phyloP scores from a whole-genome alignment of 2,113 vertebrate species.

The Alligator sinensis region DNA sequence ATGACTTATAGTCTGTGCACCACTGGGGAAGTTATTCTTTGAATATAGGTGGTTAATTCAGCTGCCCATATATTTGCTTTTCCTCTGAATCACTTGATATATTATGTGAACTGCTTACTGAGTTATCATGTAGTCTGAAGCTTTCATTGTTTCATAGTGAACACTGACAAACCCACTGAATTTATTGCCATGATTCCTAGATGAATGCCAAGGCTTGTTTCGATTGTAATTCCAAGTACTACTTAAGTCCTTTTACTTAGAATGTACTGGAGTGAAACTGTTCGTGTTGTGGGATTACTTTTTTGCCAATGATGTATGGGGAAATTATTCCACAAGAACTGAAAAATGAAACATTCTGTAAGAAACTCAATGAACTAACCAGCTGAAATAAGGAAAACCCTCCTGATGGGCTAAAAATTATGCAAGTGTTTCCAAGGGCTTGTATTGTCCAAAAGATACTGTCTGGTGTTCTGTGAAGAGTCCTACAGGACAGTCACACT shows the following conservation, averaged over 20 bases:
- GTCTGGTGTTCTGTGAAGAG: constrained; percentile 53
- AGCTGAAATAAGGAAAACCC: constrained; percentile 36
- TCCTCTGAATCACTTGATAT: constrained; percentile 44
- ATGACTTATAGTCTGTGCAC: background rate
- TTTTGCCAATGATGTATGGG: constrained; percentile 76
- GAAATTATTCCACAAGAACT: constrained; percentile 62
- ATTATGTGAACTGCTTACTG: constrained; percentile 44
- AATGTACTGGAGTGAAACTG: constrained; percentile 40
- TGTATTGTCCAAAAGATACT: constrained; percentile 59
- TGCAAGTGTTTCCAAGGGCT: constrained; percentile 67
- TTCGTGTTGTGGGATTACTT: constrained; percentile 70
- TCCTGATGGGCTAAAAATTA: background rate
- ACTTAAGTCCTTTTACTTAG: constrained; percentile 55
- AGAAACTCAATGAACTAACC: constrained; percentile 31
- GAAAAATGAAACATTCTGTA: constrained; percentile 42
- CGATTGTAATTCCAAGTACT: constrained; percentile 43
- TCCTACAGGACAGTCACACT: constrained; percentile 77
- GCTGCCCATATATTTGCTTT: constrained; percentile 17
- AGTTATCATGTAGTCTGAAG: constrained; percentile 19
- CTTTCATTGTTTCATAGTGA: constrained; percentile 32
- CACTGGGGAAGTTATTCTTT: background rate
- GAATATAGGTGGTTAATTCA: constrained; percentile 28
- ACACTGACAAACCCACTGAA: constrained; percentile 1
- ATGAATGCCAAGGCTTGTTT: constrained; percentile 48
- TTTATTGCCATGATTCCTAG: constrained; percentile 65